phyloP scores from a whole-genome alignment of 2,888 invertebrate genomes.

The Tetragnatha montana region DNA sequence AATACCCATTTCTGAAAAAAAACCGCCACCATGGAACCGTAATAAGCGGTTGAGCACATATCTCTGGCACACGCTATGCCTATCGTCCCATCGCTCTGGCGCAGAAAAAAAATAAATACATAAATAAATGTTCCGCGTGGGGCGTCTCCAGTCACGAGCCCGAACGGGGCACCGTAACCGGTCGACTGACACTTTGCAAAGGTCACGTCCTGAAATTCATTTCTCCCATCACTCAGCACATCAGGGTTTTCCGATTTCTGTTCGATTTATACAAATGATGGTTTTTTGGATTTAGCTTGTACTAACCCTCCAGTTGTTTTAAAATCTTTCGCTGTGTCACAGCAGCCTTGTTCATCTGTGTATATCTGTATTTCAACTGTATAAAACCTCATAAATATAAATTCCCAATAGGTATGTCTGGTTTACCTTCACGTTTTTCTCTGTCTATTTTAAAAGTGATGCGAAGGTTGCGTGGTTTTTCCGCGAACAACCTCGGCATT shows the following conservation, averaged over 20 bases:
- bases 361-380: too few relatives aligned
- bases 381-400: too few relatives aligned
- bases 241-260: conserved; percentile 19
- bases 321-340: too few relatives aligned
- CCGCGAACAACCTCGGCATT: too few relatives aligned
- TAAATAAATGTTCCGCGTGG: conserved; percentile 21
- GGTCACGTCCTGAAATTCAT: conserved; percentile 56
- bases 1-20: neutral
- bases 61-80: neutral
- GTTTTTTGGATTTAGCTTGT: too few relatives aligned
- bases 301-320: too few relatives aligned
- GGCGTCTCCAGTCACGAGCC: conserved; percentile 43
- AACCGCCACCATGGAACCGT: conserved; percentile 12
- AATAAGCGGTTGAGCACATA: conserved; percentile 4
- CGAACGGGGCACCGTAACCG: conserved; percentile 34
- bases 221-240: conserved; percentile 24
- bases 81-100: conserved; percentile 19
- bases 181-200: conserved; percentile 29
- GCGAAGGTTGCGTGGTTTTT: too few relatives aligned
- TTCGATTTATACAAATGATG: neutral
- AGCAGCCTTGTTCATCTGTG: too few relatives aligned
- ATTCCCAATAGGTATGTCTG: too few relatives aligned
- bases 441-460: too few relatives aligned
- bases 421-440: too few relatives aligned
- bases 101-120: conserved; percentile 7